Base-by-base conservation (phyloP, 64 coral and sea anemone genomes). In the Acropora tenuis region DNA sequence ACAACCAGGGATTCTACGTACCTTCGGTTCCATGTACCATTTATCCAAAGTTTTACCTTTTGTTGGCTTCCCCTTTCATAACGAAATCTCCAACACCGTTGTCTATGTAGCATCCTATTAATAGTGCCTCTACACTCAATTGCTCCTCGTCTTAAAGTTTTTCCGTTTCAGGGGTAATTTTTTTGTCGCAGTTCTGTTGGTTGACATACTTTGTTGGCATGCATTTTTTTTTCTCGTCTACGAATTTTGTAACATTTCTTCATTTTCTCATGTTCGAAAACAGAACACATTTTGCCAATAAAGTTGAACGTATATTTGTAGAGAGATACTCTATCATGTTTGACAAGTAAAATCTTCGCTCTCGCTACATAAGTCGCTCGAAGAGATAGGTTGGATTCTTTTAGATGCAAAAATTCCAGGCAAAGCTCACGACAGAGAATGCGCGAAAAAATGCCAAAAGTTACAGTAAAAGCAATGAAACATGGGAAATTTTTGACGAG, bases 1-100 rank as follows among this genome's bases (percentile, higher is more conserved):
- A 49, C 88, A 84, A 11, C 91, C 74, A 52, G 85, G 52, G 75
- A 96, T 87, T 88, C 95, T 93, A 41, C 48, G 88, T 5, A 96
- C 95, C 2, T 92, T 88, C 65, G 12, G 60, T 0, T 12, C 45
- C 73, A 93, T 93, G 75, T 89, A 93, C 52, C 86, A 61, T 12
- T 89, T 82, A 50, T 83, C 50, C 47, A 96, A 65, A 48, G 50
- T 90, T 16, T 18, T 53, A 45, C 65, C 60, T 11, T 75, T 52
- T 3, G 90, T 44, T n/a, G 50, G 69, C 55, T 88, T 10, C 47
- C 60, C 1, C 1, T 66, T 43, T 1, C 5, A 44, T 45, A 8
- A 1, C 74, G 46, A 43, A 59, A 48, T 49, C 59, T 40, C 74
- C 13, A 16, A 80, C 84, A 75, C 87, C 80, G 49, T 75, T 81